Evolutionary conservation across 2,797 vertebrate genomes (phyloP).

Genomic region (Sebastiscus tertius): DNA sequence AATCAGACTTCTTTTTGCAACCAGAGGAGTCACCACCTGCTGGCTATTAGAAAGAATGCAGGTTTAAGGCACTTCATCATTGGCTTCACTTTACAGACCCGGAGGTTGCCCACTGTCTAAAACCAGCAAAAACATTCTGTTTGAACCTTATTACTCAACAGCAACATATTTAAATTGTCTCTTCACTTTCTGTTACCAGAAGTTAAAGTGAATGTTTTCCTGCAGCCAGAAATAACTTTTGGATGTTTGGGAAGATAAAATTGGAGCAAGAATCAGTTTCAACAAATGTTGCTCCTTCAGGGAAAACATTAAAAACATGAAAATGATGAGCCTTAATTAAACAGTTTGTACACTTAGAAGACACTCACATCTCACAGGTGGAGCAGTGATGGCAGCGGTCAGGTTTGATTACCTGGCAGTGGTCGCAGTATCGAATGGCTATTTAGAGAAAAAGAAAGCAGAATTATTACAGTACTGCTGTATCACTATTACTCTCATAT

Average conservation of each 20-base stretch:
- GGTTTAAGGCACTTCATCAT: no score
- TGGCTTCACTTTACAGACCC: no score
- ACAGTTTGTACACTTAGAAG: not conserved
- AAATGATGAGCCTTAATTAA: not conserved
- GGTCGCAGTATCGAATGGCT: slow-evolving; percentile 95
- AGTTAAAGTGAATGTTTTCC: not conserved
- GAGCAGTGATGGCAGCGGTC: slow-evolving; percentile 98
- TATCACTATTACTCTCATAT: not conserved
- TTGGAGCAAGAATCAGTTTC: not conserved
- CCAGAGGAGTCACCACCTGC: no score
- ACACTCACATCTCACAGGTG: slow-evolving; percentile 93
- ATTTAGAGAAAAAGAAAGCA: slow-evolving; percentile 21
- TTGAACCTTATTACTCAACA: not conserved
- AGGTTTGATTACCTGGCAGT: slow-evolving; percentile 95
- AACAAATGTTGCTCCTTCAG: not conserved
- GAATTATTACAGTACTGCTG: not conserved
- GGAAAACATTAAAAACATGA: not conserved
- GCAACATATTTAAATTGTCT: not conserved
- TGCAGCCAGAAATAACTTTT: not conserved
- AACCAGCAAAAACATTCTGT: not conserved
- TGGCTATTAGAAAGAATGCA: no score
- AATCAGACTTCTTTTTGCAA: no score
- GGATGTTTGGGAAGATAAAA: not conserved
- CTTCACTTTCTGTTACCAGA: not conserved
- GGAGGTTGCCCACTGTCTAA: not conserved